Percentiles rank a stretch among this genome's conserved stretches.
Evolutionary conservation across 2,797 vertebrate genomes (phyloP).

Genomic region (Lepus oiostolus): DNA sequence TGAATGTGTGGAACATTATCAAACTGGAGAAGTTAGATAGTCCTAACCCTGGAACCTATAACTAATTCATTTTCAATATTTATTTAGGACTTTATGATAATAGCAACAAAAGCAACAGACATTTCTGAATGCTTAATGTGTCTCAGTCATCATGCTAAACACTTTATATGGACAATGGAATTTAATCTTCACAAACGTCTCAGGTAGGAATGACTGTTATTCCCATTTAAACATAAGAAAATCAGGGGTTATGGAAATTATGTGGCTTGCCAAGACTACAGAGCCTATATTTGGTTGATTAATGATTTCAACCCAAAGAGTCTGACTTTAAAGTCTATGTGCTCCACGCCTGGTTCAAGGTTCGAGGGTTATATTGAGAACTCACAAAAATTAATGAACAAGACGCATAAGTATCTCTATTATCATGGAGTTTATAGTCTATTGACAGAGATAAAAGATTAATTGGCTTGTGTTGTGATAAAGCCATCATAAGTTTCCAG

Average conservation of each 20-base stretch:
- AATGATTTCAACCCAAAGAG: neutral
- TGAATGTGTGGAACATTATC: neutral
- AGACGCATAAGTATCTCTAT: neutral
- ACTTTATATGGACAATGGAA: neutral
- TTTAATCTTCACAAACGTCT: conserved; percentile 11
- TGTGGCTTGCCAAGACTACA: neutral
- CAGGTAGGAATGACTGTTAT: neutral
- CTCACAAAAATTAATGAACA: neutral
- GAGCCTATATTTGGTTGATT: neutral
- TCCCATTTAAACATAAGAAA: conserved; percentile 17
- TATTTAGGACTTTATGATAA: neutral
- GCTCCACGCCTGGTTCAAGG: neutral
- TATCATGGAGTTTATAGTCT: neutral
- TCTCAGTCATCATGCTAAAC: neutral
- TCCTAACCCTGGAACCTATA: neutral
- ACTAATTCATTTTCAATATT: neutral
- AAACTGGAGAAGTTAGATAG: neutral
- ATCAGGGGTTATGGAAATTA: neutral
- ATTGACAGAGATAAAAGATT: conserved; percentile 9
- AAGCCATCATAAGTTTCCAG: neutral
- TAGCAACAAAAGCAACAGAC: neutral
- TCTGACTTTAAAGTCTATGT: neutral
- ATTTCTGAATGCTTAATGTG: neutral
- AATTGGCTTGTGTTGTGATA: neutral
- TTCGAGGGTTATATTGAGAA: neutral